These are phyloP conservation scores for Limosa lapponica DNA, from an alignment of 2,797 vertebrate genomes.

Conservation along the genomic window DNA sequence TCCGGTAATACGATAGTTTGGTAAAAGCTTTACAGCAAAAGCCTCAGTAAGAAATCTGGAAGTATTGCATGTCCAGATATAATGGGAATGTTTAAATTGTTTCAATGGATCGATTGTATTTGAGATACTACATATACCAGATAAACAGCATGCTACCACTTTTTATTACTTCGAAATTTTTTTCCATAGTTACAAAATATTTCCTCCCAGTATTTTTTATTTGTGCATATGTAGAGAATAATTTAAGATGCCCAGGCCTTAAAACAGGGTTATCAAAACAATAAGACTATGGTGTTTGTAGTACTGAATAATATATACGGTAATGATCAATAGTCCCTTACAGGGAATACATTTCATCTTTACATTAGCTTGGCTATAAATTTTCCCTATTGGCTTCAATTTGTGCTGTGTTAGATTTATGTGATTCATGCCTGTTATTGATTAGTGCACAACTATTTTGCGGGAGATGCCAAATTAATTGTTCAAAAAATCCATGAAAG, in stretches of 20 bases:
- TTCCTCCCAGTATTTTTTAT: neutral
- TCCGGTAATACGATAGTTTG: slow-evolving; percentile 15
- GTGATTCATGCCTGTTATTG: slow-evolving; percentile 58
- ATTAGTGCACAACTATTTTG: slow-evolving; percentile 58
- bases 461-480: slow-evolving; percentile 76
- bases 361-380: slow-evolving; percentile 26
- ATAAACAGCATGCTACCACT: neutral
- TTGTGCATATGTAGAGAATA: neutral
- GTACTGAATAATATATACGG: slow-evolving; percentile 55
- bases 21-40: slow-evolving; percentile 51
- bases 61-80: neutral
- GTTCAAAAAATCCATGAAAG: slow-evolving; percentile 70
- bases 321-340: slow-evolving; percentile 50
- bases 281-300: slow-evolving; percentile 25
- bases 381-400: slow-evolving; percentile 49
- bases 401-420: slow-evolving; percentile 53
- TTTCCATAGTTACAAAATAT: neutral
- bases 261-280: slow-evolving; percentile 26
- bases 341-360: slow-evolving; percentile 57
- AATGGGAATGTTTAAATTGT: neutral
- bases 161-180: neutral
- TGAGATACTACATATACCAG: neutral
- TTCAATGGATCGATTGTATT: neutral
- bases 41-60: neutral
- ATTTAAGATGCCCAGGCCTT: slow-evolving; percentile 6